Evolutionary conservation across 2,113 vertebrate species (phyloP).

Genomic region (Corythoichthys intestinalis): DNA sequence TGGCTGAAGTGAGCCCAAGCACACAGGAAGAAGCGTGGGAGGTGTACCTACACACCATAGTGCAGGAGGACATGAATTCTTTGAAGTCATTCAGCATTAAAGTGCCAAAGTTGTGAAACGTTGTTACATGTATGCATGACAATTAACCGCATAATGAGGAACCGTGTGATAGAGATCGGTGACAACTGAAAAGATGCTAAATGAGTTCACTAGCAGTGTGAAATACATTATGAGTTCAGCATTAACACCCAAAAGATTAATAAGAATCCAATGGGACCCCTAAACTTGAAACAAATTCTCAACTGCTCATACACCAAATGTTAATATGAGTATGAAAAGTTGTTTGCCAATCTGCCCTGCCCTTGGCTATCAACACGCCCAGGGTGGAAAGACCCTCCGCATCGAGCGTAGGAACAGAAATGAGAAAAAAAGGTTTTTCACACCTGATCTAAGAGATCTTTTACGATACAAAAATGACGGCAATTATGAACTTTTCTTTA

Average conservation of each 20-base stretch:
- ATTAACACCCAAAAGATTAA: neutral
- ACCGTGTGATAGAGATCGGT: conserved; percentile 3
- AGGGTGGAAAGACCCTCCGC: too few species aligned
- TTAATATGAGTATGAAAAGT: too few species aligned
- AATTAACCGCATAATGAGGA: neutral
- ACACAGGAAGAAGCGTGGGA: conserved; percentile 68
- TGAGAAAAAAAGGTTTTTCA: too few species aligned
- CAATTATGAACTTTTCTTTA: too few species aligned
- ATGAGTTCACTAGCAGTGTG: conserved; percentile 12
- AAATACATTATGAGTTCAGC: conserved; percentile 10
- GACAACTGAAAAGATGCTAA: conserved; percentile 11
- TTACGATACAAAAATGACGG: too few species aligned
- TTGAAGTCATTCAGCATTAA: conserved; percentile 20
- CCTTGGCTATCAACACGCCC: too few species aligned
- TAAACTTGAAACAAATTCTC: too few species aligned
- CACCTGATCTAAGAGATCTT: too few species aligned
- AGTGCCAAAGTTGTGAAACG: conserved; percentile 13
- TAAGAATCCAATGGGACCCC: neutral
- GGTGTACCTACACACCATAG: conserved; percentile 39
- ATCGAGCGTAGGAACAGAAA: too few species aligned
- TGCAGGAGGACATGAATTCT: conserved; percentile 43
- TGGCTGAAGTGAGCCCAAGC: conserved; percentile 53
- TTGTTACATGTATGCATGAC: neutral
- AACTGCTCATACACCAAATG: too few species aligned
- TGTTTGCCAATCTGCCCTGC: too few species aligned